phyloP scores from a whole-genome alignment of 1,140 invertebrate species.

The Olivierus martensii region DNA sequence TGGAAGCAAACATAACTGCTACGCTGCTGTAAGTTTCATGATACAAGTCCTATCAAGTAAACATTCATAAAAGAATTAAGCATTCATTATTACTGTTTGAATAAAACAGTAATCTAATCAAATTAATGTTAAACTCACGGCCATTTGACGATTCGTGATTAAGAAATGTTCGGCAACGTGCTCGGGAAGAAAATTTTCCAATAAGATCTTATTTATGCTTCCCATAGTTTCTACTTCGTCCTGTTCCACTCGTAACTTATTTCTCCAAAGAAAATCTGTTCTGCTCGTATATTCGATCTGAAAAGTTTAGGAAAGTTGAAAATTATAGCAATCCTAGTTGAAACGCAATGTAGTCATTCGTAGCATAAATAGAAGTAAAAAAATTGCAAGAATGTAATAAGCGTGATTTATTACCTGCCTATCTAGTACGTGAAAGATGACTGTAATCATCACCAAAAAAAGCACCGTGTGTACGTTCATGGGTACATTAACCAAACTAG shows the following conservation, averaged over 20 bases:
- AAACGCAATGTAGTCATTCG: too few relatives aligned
- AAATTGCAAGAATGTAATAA: neutral
- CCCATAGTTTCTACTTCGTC: constrained; percentile 89
- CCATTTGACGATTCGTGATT: constrained; percentile 22
- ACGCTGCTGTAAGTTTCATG: constrained; percentile 88
- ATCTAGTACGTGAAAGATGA: constrained; percentile 59
- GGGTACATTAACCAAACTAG: constrained; percentile 46
- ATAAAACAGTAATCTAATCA: too few relatives aligned
- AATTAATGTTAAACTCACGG: too few relatives aligned
- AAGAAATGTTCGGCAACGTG: constrained; percentile 92
- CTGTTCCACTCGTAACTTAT: constrained; percentile 74
- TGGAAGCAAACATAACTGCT: constrained; percentile 95
- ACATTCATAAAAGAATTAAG: too few relatives aligned
- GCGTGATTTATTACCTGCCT: constrained; percentile 40
- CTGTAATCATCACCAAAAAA: constrained; percentile 32
- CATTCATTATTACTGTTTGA: too few relatives aligned
- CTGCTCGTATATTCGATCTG: constrained; percentile 70
- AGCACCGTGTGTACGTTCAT: constrained; percentile 21
- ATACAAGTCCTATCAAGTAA: constrained; percentile 57
- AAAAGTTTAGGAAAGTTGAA: constrained; percentile 22
- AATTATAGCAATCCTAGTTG: too few relatives aligned
- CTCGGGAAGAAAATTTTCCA: constrained; percentile 91
- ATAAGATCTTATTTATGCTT: constrained; percentile 78
- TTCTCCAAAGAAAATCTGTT: constrained; percentile 82
- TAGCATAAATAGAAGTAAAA: neutral